phyloP scores from a whole-genome alignment of 2,113 vertebrate genomes.

The Zosterops borbonicus region DNA sequence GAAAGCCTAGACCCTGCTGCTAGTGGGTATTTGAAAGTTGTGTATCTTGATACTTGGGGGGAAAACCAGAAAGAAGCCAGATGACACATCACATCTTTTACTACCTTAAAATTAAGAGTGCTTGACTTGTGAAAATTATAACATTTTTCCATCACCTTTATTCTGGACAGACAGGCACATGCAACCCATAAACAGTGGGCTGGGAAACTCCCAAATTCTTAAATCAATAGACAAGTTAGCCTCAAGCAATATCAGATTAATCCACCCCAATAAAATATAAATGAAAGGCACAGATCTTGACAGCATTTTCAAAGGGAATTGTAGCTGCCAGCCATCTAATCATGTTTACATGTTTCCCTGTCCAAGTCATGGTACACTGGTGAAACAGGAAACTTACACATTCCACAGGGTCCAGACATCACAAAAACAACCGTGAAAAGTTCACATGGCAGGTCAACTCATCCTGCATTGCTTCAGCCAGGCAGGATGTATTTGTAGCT shows the following conservation, averaged over 20 bases:
- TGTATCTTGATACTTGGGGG: not conserved
- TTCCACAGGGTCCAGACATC: conserved; percentile 52
- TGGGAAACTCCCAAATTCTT: conserved; percentile 33
- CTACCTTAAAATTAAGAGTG: not conserved
- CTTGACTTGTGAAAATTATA: not conserved
- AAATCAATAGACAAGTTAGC: not conserved
- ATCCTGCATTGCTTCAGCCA: not conserved
- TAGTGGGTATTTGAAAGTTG: not conserved
- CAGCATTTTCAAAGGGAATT: conserved; percentile 18
- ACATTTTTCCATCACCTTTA: not conserved
- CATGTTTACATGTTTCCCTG: conserved; percentile 52
- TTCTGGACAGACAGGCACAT: not conserved
- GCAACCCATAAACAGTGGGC: not conserved
- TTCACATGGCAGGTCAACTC: conserved; percentile 28
- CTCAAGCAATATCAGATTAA: not conserved
- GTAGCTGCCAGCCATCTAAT: conserved; percentile 36
- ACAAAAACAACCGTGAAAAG: conserved; percentile 7
- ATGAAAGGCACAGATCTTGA: not conserved
- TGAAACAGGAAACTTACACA: conserved; percentile 60
- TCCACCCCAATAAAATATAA: conserved; percentile 2
- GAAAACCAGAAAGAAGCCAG: not conserved
- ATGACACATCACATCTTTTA: not conserved
- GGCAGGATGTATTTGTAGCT: not conserved
- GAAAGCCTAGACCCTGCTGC: not conserved
- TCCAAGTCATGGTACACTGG: conserved; percentile 35